A percentile compares a stretch with the other conserved stretches of the same genome.
phyloP scores from a whole-genome alignment of 2,113 vertebrate genomes.

The Coturnix japonica region DNA sequence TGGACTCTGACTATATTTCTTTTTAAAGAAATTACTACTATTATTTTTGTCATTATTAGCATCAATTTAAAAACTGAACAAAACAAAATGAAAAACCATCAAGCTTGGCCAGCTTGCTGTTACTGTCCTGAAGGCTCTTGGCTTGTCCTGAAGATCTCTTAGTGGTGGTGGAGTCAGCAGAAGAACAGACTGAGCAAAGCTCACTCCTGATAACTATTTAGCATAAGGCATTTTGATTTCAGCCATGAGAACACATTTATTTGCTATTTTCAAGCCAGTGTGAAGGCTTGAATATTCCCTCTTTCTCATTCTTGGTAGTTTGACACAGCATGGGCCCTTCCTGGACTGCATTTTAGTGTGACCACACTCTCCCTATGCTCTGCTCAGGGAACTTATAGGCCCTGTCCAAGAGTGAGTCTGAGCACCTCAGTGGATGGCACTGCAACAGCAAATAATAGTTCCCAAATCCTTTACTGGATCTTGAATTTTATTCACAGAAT shows the following conservation, averaged over 20 bases:
- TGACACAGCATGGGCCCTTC: neutral
- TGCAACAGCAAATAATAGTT: neutral
- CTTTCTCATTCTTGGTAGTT: neutral
- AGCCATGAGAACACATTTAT: neutral
- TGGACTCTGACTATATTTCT: neutral
- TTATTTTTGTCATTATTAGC: neutral
- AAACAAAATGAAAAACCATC: neutral
- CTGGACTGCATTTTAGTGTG: neutral
- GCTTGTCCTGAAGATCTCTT: neutral
- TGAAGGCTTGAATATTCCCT: neutral
- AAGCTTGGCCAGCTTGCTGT: neutral
- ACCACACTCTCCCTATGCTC: neutral
- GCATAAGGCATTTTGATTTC: neutral
- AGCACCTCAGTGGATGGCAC: neutral
- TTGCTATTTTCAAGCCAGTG: neutral
- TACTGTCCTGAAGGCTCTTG: neutral
- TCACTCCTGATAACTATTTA: neutral
- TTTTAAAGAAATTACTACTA: neutral
- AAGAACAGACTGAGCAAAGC: neutral
- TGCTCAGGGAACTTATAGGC: neutral
- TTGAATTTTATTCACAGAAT: neutral
- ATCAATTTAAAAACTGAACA: neutral
- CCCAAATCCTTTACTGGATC: neutral
- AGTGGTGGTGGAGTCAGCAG: neutral
- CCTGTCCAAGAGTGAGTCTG: neutral